phyloP scores from a whole-genome alignment of 2,113 vertebrate genomes.

The Neotragus moschatus region DNA sequence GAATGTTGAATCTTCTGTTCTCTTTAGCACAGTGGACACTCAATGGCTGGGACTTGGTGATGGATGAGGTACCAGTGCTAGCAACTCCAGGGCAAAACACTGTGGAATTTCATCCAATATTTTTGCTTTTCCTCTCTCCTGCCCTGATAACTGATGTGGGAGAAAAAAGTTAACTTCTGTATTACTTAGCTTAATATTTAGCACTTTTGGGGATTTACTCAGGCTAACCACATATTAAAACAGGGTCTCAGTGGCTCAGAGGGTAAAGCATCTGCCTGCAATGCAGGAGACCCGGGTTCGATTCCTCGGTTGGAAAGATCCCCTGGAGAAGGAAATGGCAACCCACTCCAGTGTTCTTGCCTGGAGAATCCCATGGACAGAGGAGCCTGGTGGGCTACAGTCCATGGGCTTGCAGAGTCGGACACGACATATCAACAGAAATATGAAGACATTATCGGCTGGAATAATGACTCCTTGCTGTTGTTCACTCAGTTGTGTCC shows the following conservation, averaged over 20 bases:
- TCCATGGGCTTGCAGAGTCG: too few species aligned
- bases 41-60: background rate
- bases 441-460: background rate
- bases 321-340: too few species aligned
- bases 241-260: too few species aligned
- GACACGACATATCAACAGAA: background rate
- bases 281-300: too few species aligned
- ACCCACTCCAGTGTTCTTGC: too few species aligned
- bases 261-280: too few species aligned
- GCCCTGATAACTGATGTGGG: background rate
- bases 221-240: background rate
- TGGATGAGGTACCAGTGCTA: background rate
- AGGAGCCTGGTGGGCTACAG: too few species aligned
- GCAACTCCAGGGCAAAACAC: background rate
- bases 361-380: too few species aligned
- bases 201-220: background rate
- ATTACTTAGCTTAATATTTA: constrained; percentile 3
- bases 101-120: background rate
- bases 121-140: background rate
- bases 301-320: too few species aligned
- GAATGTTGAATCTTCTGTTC: background rate
- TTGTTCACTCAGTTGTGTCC: background rate
- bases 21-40: background rate
- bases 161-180: background rate
- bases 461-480: background rate